Conservation (phyloP, 1,140 invertebrate species). For the Lepidurus arcticus region DNA sequence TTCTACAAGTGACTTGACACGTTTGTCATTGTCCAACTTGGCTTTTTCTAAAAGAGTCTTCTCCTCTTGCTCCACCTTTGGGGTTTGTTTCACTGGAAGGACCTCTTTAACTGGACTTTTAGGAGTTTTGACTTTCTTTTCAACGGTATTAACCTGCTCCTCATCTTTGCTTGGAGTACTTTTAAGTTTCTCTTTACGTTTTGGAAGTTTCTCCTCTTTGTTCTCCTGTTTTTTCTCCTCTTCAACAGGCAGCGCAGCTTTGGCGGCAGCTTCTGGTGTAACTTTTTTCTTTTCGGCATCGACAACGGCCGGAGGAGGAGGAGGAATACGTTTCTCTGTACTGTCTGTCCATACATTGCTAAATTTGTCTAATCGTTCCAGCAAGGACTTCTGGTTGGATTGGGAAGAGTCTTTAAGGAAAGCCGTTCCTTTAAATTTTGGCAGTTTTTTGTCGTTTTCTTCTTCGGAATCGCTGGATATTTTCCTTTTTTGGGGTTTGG, state of each 20-base stretch:
- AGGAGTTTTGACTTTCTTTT: background rate
- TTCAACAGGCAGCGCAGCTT: background rate
- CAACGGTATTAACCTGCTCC: background rate
- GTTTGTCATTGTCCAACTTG: background rate
- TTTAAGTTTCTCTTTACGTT: too few species aligned
- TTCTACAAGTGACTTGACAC: background rate
- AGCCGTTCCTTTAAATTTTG: background rate
- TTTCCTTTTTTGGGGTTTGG: background rate
- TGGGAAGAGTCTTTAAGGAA: background rate
- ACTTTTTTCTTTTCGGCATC: conserved; percentile 5
- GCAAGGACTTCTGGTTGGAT: background rate
- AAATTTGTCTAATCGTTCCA: background rate
- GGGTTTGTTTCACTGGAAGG: background rate
- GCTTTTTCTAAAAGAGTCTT: background rate
- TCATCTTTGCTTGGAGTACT: too few species aligned
- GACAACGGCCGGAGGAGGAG: background rate
- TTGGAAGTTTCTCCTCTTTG: too few species aligned
- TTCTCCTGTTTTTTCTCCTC: background rate
- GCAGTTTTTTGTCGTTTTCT: background rate
- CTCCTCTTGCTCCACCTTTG: background rate
- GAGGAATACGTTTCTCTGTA: background rate
- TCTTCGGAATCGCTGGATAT: background rate
- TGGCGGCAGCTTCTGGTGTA: background rate
- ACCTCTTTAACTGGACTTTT: background rate
- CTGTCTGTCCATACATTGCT: background rate